Percentiles rank a stretch among this genome's conserved stretches.
These are phyloP conservation scores for Drosophila aldrichi DNA, from an alignment of 2,888 invertebrate genomes.

Conservation along the genomic window DNA sequence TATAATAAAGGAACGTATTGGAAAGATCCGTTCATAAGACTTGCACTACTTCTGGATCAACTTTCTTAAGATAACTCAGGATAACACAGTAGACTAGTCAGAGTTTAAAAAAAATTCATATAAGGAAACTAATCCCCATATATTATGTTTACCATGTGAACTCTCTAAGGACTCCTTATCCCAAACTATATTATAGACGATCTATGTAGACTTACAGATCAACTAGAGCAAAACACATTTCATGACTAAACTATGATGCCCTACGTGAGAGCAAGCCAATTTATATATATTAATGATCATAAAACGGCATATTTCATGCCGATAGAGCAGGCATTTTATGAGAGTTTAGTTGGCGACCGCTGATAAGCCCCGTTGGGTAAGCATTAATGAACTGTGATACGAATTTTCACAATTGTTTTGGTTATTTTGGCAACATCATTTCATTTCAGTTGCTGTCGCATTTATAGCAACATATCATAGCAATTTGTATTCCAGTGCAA, in stretches of 20 bases:
- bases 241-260: background rate
- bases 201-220: background rate
- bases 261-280: background rate
- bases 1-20: background rate
- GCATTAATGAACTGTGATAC: constrained; percentile 29
- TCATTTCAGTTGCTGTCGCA: background rate
- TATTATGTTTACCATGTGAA: background rate
- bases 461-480: background rate
- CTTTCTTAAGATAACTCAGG: background rate
- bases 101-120: background rate
- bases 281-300: constrained; percentile 34
- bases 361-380: constrained; percentile 54
- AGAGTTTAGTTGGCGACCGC: constrained; percentile 46
- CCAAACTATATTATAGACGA: too few relatives aligned
- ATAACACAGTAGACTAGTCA: background rate
- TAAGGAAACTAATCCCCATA: background rate
- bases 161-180: background rate
- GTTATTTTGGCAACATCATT: constrained; percentile 34
- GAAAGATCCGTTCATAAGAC: background rate
- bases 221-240: too few relatives aligned
- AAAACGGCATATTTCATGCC: constrained; percentile 62
- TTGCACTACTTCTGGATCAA: background rate
- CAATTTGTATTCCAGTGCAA: background rate
- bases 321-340: constrained; percentile 61
- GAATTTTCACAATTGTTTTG: constrained; percentile 1